Evolutionary conservation across 2,888 invertebrate species (phyloP).

Genomic region (Dorcus parallelipipedus): DNA sequence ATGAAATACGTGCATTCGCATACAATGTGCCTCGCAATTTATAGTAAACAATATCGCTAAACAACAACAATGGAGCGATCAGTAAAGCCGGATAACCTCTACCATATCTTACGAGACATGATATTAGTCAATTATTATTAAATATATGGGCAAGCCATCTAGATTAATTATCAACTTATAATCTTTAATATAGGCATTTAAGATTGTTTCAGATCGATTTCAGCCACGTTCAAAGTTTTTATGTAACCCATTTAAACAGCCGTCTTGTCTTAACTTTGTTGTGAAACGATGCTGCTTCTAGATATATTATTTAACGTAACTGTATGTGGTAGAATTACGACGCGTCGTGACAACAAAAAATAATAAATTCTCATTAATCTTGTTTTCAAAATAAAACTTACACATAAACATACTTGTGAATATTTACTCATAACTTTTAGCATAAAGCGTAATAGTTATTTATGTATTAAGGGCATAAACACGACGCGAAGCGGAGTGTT

Average conservation of each 20-base stretch:
- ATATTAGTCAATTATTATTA: slow-evolving; percentile 26
- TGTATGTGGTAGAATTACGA: too few relatives aligned
- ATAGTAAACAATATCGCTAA: slow-evolving; percentile 47
- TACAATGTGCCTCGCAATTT: slow-evolving; percentile 45
- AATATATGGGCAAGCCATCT: slow-evolving; percentile 12
- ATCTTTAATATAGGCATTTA: slow-evolving; percentile 3
- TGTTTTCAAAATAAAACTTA: too few relatives aligned
- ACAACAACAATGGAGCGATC: slow-evolving; percentile 46
- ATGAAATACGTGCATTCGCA: slow-evolving; percentile 44
- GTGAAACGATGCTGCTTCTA: neutral
- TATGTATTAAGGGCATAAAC: too few relatives aligned
- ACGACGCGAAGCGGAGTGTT: too few relatives aligned
- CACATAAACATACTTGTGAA: too few relatives aligned
- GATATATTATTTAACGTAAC: too few relatives aligned
- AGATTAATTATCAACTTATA: slow-evolving; percentile 2
- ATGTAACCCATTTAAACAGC: neutral
- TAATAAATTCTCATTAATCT: too few relatives aligned
- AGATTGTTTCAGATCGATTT: neutral
- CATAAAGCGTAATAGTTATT: too few relatives aligned
- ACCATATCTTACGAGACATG: slow-evolving; percentile 21
- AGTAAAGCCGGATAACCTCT: slow-evolving; percentile 41
- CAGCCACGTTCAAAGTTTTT: neutral
- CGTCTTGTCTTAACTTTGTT: neutral
- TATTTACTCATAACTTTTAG: too few relatives aligned
- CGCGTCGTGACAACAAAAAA: too few relatives aligned